Conservation (phyloP, 2,113 vertebrate genomes). For the Dipodomys spectabilis region DNA sequence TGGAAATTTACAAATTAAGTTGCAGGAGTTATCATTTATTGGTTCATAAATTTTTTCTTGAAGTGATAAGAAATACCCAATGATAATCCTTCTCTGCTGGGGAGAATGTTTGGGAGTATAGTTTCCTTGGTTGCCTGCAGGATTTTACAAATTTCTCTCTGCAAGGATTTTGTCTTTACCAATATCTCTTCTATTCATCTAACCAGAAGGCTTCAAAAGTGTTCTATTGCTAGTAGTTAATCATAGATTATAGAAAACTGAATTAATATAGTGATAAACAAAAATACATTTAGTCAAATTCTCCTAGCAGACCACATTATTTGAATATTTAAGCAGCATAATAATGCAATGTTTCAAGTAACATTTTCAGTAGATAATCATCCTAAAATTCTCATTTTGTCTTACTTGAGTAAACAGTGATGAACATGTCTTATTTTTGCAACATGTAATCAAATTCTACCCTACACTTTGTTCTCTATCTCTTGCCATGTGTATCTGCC, state of each 20-base stretch:
- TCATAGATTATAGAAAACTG: constrained; percentile 63
- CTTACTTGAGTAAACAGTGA: neutral
- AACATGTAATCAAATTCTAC: constrained; percentile 39
- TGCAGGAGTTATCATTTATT: constrained; percentile 28
- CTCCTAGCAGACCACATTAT: neutral
- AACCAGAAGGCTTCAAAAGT: constrained; percentile 31
- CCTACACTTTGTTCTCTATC: neutral
- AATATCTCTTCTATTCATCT: constrained; percentile 61
- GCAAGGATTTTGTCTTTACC: constrained; percentile 65
- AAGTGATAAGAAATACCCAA: constrained; percentile 63
- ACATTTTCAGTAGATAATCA: constrained; percentile 40
- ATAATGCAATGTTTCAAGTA: constrained; percentile 66
- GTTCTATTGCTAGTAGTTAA: constrained; percentile 56
- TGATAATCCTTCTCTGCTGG: constrained; percentile 76
- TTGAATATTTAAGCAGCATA: constrained; percentile 69
- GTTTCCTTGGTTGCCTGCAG: constrained; percentile 78
- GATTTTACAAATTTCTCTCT: constrained; percentile 80
- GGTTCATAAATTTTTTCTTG: constrained; percentile 51
- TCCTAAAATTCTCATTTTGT: neutral
- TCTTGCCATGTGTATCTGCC: neutral
- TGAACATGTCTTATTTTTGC: too few relatives aligned
- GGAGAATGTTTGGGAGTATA: constrained; percentile 66
- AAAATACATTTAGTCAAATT: constrained; percentile 66
- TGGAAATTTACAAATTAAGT: constrained; percentile 37
- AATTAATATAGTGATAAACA: constrained; percentile 68